Conservation (phyloP, 2,113 vertebrate species). For the Dryoscopus gambensis region DNA sequence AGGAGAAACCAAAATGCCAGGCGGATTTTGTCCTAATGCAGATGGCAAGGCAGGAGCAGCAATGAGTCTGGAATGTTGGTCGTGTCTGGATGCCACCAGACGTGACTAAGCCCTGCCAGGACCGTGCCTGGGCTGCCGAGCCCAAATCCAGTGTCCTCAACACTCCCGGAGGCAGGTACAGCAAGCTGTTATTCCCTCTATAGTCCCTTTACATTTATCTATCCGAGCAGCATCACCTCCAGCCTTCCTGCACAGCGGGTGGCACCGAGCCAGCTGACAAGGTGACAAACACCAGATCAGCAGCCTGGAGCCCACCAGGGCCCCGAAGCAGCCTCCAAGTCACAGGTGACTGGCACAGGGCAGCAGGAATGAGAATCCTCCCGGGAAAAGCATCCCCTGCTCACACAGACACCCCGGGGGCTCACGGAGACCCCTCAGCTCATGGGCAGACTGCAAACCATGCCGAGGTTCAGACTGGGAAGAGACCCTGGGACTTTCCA, state of each 20-base stretch:
- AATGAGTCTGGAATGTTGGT: not conserved
- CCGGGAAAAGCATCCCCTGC: not conserved
- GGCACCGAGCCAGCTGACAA: not conserved
- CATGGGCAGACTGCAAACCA: not conserved
- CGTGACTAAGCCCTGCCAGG: not conserved
- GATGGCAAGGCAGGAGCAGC: not conserved
- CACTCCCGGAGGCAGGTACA: not conserved
- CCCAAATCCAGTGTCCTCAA: not conserved
- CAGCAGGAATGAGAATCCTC: not conserved
- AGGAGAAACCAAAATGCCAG: not conserved
- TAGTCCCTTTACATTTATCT: not conserved
- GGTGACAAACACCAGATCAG: not conserved
- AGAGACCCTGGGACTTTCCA: not conserved
- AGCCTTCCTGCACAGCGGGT: not conserved
- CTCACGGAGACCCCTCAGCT: accelerated
- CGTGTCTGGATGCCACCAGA: accelerated
- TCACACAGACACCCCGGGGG: not conserved
- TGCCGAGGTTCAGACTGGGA: not conserved
- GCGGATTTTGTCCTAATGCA: not conserved
- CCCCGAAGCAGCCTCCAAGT: not conserved
- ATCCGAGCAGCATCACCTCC: not conserved
- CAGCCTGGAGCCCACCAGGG: not conserved
- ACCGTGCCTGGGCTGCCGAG: not conserved
- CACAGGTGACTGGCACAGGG: accelerated
- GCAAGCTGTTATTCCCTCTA: not conserved